Percentiles rank a stretch among this genome's conserved stretches.
These are phyloP conservation scores for Platycercus adscitus DNA, from an alignment of 2,113 vertebrate genomes.

Conservation along the genomic window DNA sequence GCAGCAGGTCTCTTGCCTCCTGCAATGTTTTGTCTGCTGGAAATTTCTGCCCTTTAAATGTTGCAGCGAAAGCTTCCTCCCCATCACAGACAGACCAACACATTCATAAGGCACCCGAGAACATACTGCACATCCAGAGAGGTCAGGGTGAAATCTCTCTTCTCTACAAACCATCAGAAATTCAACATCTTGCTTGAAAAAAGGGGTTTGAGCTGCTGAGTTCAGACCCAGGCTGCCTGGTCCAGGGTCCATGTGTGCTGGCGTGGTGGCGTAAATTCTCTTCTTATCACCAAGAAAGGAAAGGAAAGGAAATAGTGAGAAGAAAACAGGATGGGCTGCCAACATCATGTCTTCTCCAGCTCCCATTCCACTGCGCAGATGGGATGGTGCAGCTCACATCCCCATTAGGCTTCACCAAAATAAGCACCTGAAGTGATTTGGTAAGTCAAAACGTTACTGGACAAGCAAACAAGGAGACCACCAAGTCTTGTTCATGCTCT, in stretches of 20 bases:
- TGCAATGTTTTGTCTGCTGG: background rate
- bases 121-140: constrained; percentile 16
- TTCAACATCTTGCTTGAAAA: background rate
- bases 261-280: rapidly evolving
- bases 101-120: constrained; percentile 35
- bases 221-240: background rate
- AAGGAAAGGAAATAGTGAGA: background rate
- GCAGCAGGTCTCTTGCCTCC: background rate
- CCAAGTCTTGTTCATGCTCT: background rate
- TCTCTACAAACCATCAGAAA: background rate
- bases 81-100: background rate
- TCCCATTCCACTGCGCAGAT: background rate
- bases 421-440: background rate
- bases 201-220: background rate
- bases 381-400: background rate
- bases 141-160: background rate
- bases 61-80: background rate
- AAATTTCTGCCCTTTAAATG: background rate
- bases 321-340: background rate
- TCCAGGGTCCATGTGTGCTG: rapidly evolving
- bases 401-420: background rate
- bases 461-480: constrained; percentile 3
- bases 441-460: background rate
- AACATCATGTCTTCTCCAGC: background rate
- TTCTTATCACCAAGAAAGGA: background rate